Evolutionary conservation across 30 jellyfish, hydroid and myxozoan genomes (phyloP), one percentile per base, ranked within the genome.

Genomic region (Morbakka virulenta): DNA sequence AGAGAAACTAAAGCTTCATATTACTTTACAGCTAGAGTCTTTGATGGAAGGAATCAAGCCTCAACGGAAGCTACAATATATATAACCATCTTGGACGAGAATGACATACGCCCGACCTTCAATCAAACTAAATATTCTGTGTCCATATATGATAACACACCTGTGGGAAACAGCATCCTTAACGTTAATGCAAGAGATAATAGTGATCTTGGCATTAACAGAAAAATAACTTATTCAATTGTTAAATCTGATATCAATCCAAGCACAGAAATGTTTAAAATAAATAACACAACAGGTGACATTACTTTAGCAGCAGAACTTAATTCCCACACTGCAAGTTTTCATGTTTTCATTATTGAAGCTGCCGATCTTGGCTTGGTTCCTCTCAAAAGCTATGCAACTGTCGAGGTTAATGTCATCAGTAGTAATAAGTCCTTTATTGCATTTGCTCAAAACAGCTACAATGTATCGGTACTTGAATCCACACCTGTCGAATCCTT

Each of bases 51-150:
- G 12, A 68, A 72, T 66, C 2, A 65, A 3, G 95, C 95, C 0
- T 11, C 75, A 50, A 66, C 50, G n/a, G 36, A 62, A 23, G 95
- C 96, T 2, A 64, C 92, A 2, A 81, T 91, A 3, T 25, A 78
- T 1, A 34, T 91, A 2, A 80, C 21, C 36, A 61, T 91, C 2
- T 32, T 67, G 11, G 98, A 91, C 41, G 95, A 62, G 49, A 91
- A 91, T 49, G 98, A 91, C 86, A 91, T 82, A 72, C 53, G 47
- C 17, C 98, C 98, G 32, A 69, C 31, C 4, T 91, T 91, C 62
- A 27, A 69, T 2, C 68, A 64, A 21, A 30, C 80, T 77, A 53
- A 23, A 12, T 76, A 77, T 52, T 31, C 29, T 11, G 67, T 72
- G 0, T 35, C 88, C 0, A 2, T 89, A 26, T 17, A 61, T 12